These are phyloP conservation scores for Polia nebulosa DNA, from an alignment of 2,888 invertebrate genomes.

Conservation along the genomic window DNA sequence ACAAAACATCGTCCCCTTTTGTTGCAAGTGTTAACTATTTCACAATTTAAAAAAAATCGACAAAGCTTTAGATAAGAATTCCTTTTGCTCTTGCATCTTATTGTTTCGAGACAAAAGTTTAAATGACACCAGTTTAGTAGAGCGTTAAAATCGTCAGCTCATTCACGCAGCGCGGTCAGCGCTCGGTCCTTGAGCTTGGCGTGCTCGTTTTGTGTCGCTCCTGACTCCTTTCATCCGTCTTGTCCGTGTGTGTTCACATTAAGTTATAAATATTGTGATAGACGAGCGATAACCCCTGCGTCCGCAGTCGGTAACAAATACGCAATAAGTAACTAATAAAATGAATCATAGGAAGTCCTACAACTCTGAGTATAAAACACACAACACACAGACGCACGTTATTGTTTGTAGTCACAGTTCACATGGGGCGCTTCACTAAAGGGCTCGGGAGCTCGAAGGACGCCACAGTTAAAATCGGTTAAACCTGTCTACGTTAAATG, in stretches of 20 bases:
- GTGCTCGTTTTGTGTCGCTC: slow-evolving; percentile 60
- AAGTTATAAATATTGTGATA: slow-evolving; percentile 76
- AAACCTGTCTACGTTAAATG: slow-evolving; percentile 63
- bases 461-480: slow-evolving; percentile 56
- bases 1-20: slow-evolving; percentile 73
- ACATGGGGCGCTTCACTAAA: slow-evolving; percentile 52
- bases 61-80: slow-evolving; percentile 63
- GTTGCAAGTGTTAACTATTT: slow-evolving; percentile 80
- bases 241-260: slow-evolving; percentile 57
- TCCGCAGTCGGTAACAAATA: slow-evolving; percentile 76
- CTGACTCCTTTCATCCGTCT: slow-evolving; percentile 63
- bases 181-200: slow-evolving; percentile 65
- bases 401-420: slow-evolving; percentile 55
- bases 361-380: slow-evolving; percentile 48
- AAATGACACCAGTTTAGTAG: slow-evolving; percentile 59
- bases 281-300: slow-evolving; percentile 83
- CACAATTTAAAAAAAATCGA: slow-evolving; percentile 68
- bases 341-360: slow-evolving; percentile 80
- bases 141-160: slow-evolving; percentile 70
- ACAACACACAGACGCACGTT: too few relatives aligned
- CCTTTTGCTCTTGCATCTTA: slow-evolving; percentile 53
- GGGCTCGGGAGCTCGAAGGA: slow-evolving; percentile 51
- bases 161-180: slow-evolving; percentile 61
- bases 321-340: slow-evolving; percentile 76
- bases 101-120: slow-evolving; percentile 67